phyloP scores from a whole-genome alignment of 2,113 vertebrate genomes.

The Vireo altiloquus region DNA sequence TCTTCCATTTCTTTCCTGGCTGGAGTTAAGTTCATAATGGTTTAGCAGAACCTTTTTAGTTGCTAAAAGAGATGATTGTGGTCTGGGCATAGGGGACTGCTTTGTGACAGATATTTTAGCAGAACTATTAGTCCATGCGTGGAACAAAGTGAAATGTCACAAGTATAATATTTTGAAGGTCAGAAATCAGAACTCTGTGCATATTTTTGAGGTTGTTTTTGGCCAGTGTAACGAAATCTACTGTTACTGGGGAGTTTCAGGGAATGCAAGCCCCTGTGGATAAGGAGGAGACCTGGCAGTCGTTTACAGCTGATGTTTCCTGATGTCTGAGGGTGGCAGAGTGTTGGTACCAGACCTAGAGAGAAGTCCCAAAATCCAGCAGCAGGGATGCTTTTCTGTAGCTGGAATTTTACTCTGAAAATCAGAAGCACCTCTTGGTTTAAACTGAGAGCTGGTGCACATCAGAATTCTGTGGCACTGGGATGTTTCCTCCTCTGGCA shows the following conservation, averaged over 20 bases:
- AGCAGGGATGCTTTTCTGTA: neutral
- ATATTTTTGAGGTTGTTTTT: neutral
- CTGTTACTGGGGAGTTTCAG: neutral
- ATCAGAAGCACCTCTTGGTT: neutral
- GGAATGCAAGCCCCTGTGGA: neutral
- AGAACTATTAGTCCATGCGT: neutral
- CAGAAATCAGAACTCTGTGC: neutral
- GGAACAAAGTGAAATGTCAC: neutral
- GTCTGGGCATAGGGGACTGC: neutral
- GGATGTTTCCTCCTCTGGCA: neutral
- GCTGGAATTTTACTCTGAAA: neutral
- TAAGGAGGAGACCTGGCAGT: neutral
- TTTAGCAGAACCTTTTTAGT: neutral
- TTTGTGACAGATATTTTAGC: neutral
- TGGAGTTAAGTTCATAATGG: constrained; percentile 12
- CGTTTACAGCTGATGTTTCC: neutral
- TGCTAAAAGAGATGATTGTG: neutral
- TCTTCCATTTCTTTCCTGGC: constrained; percentile 3
- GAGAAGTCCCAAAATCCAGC: neutral
- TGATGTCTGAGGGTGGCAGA: neutral
- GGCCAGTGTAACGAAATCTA: neutral
- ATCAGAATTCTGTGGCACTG: neutral
- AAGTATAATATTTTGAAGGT: neutral
- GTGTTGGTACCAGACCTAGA: neutral
- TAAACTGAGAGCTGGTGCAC: neutral